A percentile compares a stretch with the other conserved stretches of the same genome.
These are phyloP conservation scores for Cremastinae sp. DNA, from an alignment of 2,888 invertebrate genomes.

Conservation along the genomic window DNA sequence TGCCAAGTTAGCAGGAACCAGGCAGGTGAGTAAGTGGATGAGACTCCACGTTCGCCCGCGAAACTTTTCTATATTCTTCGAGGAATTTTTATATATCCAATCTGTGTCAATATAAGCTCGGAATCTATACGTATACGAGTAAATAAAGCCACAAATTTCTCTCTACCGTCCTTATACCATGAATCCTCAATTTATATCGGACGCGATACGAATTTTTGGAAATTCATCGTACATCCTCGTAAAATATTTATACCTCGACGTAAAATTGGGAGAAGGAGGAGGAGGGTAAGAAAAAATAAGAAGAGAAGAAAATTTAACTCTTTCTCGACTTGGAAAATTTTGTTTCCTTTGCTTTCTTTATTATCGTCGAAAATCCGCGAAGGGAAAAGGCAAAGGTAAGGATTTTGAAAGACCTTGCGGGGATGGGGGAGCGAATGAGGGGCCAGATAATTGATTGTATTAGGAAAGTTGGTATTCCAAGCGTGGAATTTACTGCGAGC, in stretches of 20 bases:
- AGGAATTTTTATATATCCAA: conserved; percentile 41
- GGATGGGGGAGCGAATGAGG: too few species aligned
- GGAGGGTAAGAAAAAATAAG: too few species aligned
- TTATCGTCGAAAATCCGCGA: conserved; percentile 13
- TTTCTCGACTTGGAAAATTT: too few species aligned
- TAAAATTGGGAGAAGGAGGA: too few species aligned
- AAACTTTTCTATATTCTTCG: conserved; percentile 42
- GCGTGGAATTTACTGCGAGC: conserved; percentile 69
- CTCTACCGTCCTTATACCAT: conserved; percentile 10
- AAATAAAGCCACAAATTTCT: neutral
- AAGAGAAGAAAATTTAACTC: too few species aligned
- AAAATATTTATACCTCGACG: too few species aligned
- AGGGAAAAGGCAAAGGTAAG: conserved; percentile 20
- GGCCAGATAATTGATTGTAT: conserved; percentile 80
- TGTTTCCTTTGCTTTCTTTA: too few species aligned
- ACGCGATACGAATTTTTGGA: conserved; percentile 3
- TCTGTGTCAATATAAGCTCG: conserved; percentile 17
- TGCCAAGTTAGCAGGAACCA: conserved; percentile 34
- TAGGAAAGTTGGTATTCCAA: conserved; percentile 78
- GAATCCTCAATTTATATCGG: conserved; percentile 25
- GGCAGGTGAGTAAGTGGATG: conserved; percentile 57
- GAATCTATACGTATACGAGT: neutral
- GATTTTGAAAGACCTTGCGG: conserved; percentile 63
- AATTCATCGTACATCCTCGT: conserved; percentile 18
- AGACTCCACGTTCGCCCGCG: conserved; percentile 29